A percentile compares a stretch with the other conserved stretches of the same genome.
Evolutionary conservation across 2,797 vertebrate species (phyloP).

Genomic region (Pithecia hirsuta): DNA sequence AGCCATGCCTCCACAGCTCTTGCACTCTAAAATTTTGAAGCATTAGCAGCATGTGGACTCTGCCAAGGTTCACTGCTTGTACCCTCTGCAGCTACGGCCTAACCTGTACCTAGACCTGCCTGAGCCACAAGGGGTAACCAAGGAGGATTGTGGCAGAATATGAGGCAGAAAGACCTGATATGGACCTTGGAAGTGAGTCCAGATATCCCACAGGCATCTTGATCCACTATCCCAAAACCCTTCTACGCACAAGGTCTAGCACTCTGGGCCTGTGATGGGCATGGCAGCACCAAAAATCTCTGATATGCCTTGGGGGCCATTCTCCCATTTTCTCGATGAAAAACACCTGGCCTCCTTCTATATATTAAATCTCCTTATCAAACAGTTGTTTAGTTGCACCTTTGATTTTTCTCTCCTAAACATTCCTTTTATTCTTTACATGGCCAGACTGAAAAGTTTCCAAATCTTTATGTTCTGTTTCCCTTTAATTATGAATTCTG

Average conservation of each 20-base stretch:
- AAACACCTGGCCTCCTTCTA: background rate
- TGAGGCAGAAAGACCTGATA: background rate
- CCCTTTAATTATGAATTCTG: background rate
- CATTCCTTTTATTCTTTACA: background rate
- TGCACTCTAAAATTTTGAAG: background rate
- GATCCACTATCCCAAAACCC: background rate
- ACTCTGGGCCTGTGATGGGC: background rate
- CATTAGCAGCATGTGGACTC: background rate
- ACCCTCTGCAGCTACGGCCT: background rate
- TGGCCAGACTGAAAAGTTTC: background rate
- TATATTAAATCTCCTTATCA: background rate
- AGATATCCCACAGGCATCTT: background rate
- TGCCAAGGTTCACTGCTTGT: background rate
- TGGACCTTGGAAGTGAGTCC: background rate
- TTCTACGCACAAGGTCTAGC: background rate
- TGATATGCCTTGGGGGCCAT: background rate
- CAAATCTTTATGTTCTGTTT: background rate
- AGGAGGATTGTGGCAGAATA: background rate
- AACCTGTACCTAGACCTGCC: no score
- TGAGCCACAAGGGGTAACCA: background rate
- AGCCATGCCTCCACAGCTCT: background rate
- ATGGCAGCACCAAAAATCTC: background rate
- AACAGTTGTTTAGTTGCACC: background rate
- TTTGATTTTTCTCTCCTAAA: background rate
- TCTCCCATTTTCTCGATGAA: background rate